Base-by-base conservation (phyloP, 2,888 invertebrate genomes). In the Blera fallax region DNA sequence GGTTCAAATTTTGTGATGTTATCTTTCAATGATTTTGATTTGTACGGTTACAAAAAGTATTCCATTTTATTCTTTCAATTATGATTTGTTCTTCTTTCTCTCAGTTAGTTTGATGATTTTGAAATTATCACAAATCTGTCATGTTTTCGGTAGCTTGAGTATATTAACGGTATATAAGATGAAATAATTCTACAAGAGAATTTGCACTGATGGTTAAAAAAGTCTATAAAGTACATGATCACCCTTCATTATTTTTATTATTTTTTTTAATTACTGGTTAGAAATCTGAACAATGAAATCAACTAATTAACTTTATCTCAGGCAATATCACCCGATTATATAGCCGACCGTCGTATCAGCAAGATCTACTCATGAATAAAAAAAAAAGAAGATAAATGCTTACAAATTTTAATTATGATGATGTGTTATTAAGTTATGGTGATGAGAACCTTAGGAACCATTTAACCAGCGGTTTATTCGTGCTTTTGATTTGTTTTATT, bases 361-460 rank as follows among this genome's bases (percentile, higher is more conserved):
- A 65, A 21, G 48, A 65, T 50, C 32, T 64, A 48, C 8, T 48
- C 6, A 34, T 48, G 48, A 48, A 50, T 48, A 40, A 1, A 8
- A 18, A 52, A 14, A 67, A 67, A 52, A 67, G n/a, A n/a, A 65
- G 50, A 50, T 65, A 67, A 52, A 67, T 67, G 65, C 65, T 67
- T 67, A 52, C 5, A 54, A 29, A 40, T 52, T 52, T 67, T n/a
- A 43, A 43, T 27, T 45, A 18, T 29, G 32, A 34, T 48, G 34
- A 48, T 48, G 32, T 21, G 16, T 52, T 50, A 37, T 52, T 24
- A 34, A 54, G 29, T 21, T 40, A 69, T 54, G 37, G 37, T 81
- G 32, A 64, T 54, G 77, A 67, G 43, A 83, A 83, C 77, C 77
- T 72, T 83, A 83, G 82, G 82, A 83, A 83, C 82, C 72, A 77